Evolutionary conservation across 37 sponge, comb jelly and placozoan genomes (phyloP), one percentile per base, ranked within the genome.

Genomic region (Chondrilla cf. caribensis): DNA sequence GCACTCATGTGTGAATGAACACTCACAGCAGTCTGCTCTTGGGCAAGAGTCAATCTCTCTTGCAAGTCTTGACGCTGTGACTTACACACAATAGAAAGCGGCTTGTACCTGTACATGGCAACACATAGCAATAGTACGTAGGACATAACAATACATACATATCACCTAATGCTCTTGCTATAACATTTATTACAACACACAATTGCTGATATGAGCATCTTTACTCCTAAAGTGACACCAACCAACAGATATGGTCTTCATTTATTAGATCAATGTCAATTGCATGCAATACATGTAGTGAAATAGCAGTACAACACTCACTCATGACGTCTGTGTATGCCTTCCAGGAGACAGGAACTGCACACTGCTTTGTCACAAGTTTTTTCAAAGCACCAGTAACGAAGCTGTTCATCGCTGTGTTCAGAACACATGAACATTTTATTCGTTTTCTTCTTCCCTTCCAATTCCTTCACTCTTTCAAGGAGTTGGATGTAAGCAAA

Each of bases 271-370:
- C n/a, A n/a, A n/a, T n/a, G n/a, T n/a, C n/a, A n/a, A n/a, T n/a
- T n/a, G n/a, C n/a, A n/a, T n/a, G n/a, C n/a, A n/a, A n/a, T n/a
- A n/a, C n/a, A n/a, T n/a, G n/a, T n/a, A n/a, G n/a, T n/a, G n/a
- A n/a, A n/a, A n/a, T n/a, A n/a, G n/a, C n/a, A n/a, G n/a, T 47
- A 11, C 11, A 47, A 14, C 51, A 47, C 62, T 22, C 81, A 89
- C 39, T 82, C 57, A 80, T 92, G 93, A 2, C 44, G 66, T 41
- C 77, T 77, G 78, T 92, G 93, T n/a, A 41, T 60, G 18, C 93
- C 93, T 33, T 92, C 88, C 32, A 92, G 71, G 60, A 85, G 87
- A 33, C 93, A 92, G 25, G 81, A 83, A 33, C 81, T 78, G 60
- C 93, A 92, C 37, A 92, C 81, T 4, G 85, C 60, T 28, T 22